Evolutionary conservation across 2,113 vertebrate species (phyloP).

Genomic region (Lampris incognitus): DNA sequence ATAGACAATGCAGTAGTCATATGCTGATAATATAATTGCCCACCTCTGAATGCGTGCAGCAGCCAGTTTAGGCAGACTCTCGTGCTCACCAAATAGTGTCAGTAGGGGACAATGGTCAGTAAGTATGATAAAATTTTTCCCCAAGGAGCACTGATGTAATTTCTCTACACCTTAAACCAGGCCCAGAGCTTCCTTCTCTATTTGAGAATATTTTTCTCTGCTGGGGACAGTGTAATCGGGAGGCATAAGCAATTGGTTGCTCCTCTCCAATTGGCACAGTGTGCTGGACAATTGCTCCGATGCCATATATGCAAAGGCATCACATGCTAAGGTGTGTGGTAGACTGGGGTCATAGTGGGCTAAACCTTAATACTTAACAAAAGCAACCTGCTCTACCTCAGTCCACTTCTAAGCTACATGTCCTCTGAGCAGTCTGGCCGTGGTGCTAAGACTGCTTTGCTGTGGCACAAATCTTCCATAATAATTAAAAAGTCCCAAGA

Average conservation of each 20-base stretch:
- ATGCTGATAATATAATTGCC: conserved; percentile 19
- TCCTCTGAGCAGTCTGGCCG: conserved; percentile 6
- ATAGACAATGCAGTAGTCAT: conserved; percentile 17
- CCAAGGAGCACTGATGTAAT: conserved; percentile 19
- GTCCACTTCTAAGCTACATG: conserved; percentile 12
- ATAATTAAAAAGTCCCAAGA: conserved; percentile 27
- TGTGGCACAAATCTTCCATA: conserved; percentile 18
- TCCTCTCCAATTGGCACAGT: conserved; percentile 7
- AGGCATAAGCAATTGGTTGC: conserved; percentile 21
- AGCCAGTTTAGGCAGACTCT: conserved; percentile 4
- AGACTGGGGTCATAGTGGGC: conserved; percentile 14
- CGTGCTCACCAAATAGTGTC: conserved; percentile 14
- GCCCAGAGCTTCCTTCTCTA: conserved; percentile 1
- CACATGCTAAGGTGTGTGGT: conserved; percentile 24
- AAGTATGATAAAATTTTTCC: conserved; percentile 5
- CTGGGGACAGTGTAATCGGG: conserved; percentile 3
- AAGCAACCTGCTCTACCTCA: background rate
- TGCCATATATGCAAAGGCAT: conserved; percentile 19
- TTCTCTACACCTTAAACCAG: conserved; percentile 20
- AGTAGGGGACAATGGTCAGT: conserved; percentile 19
- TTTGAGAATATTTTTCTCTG: conserved; percentile 22
- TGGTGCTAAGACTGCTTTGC: conserved; percentile 4
- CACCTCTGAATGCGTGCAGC: conserved; percentile 6
- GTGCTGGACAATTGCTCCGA: conserved; percentile 34
- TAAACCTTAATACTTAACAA: conserved; percentile 23